Evolutionary conservation across 2,888 invertebrate genomes (phyloP).

Genomic region (Pyrgus malvae): DNA sequence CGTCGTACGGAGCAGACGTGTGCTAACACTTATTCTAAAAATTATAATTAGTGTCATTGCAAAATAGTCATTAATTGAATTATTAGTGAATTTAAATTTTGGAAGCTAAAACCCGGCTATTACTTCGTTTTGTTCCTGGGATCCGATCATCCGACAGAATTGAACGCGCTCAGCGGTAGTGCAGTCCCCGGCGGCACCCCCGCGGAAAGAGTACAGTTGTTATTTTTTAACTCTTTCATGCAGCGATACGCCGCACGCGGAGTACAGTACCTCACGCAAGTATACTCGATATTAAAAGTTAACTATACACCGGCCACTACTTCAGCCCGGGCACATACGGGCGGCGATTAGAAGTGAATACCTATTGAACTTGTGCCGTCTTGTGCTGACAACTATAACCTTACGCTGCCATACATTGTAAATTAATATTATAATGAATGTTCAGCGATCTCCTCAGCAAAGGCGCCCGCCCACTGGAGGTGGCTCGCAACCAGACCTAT

Average conservation of each 20-base stretch:
- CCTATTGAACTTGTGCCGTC: no score
- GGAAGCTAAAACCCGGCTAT: not conserved
- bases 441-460: constrained; percentile 13
- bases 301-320: no score
- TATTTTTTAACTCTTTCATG: constrained; percentile 28
- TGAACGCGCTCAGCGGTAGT: not conserved
- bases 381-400: no score
- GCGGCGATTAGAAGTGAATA: no score
- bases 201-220: constrained; percentile 12
- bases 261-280: constrained; percentile 8
- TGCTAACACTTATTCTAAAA: not conserved
- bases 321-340: no score
- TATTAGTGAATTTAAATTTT: not conserved
- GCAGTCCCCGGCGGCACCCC: not conserved
- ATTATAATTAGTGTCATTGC: not conserved
- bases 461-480: constrained; percentile 8
- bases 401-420: no score
- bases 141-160: not conserved
- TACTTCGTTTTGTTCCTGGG: not conserved
- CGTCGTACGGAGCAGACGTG: constrained; percentile 5
- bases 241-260: constrained; percentile 18
- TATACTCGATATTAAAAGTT: no score
- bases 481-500: constrained; percentile 28
- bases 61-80: constrained; percentile 1
- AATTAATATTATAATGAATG: constrained; percentile 18